phyloP scores from a whole-genome alignment of 2,888 invertebrate genomes.

The Augochlorella aurata region DNA sequence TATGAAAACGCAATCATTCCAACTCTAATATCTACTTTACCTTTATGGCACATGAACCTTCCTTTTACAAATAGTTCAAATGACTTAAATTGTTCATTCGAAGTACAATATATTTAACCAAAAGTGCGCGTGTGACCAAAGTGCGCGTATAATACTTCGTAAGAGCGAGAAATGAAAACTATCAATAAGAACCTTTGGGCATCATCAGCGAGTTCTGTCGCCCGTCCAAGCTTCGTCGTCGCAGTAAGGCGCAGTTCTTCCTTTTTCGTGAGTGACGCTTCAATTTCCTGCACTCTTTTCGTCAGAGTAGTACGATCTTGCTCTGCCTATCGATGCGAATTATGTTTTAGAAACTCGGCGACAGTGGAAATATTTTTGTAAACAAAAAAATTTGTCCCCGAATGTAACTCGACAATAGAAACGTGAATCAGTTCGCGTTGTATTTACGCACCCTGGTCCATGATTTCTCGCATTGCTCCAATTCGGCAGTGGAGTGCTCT shows the following conservation, averaged over 20 bases:
- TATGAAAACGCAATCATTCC: background rate
- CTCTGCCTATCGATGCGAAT: constrained; percentile 82
- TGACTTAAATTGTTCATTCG: too few species aligned
- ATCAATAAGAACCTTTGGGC: constrained; percentile 84
- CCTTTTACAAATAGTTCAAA: too few species aligned
- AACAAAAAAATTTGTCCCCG: background rate
- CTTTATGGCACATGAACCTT: too few species aligned
- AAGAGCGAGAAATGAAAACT: background rate
- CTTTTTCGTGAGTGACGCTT: constrained; percentile 87
- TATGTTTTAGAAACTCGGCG: background rate
- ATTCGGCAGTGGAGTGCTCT: constrained; percentile 93
- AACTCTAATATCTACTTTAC: too few species aligned
- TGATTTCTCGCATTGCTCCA: constrained; percentile 97
- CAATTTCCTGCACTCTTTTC: constrained; percentile 87
- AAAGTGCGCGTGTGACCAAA: too few species aligned
- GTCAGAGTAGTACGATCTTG: constrained; percentile 86
- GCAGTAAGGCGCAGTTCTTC: constrained; percentile 86
- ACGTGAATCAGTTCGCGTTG: background rate
- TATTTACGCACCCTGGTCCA: constrained; percentile 86
- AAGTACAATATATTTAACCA: too few species aligned
- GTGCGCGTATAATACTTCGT: too few species aligned
- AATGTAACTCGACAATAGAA: background rate
- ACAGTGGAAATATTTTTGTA: background rate
- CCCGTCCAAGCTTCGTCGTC: constrained; percentile 86
- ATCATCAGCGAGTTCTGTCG: constrained; percentile 88